Percentiles rank a stretch among this genome's conserved stretches.
These are phyloP conservation scores for Watsonalla binaria DNA, from an alignment of 2,888 invertebrate species.

Conservation along the genomic window DNA sequence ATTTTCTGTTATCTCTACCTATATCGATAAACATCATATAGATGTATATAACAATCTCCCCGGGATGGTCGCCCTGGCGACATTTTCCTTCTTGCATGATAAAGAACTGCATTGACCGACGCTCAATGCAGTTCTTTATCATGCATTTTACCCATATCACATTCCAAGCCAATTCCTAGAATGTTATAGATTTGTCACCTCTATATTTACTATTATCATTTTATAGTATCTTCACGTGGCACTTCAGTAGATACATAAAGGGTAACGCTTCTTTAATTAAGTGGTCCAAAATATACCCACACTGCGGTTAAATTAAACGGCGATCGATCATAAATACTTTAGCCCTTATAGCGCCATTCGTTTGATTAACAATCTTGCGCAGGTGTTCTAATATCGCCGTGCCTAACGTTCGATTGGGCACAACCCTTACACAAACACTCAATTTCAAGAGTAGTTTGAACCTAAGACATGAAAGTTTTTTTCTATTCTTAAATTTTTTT, in stretches of 20 bases:
- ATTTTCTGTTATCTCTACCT: no score
- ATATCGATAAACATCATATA: no score
- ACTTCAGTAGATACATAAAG: neutral
- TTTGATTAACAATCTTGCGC: conserved; percentile 39
- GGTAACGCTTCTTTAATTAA: neutral
- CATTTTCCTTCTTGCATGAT: no score
- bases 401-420: conserved; percentile 13
- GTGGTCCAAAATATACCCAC: conserved; percentile 16
- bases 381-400: conserved; percentile 26
- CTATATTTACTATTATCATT: no score
- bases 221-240: no score
- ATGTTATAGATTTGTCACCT: no score
- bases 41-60: no score
- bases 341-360: conserved; percentile 31
- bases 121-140: no score
- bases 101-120: no score
- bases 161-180: neutral
- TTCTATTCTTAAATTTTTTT: no score
- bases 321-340: conserved; percentile 38
- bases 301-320: conserved; percentile 22
- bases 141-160: neutral
- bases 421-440: conserved; percentile 21
- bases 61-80: no score
- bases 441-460: conserved; percentile 9
- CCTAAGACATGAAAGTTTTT: no score